Evolutionary conservation across 2,888 invertebrate genomes (phyloP), one percentile per base, ranked within the genome.

Genomic region (Deladenus siricidicola): DNA sequence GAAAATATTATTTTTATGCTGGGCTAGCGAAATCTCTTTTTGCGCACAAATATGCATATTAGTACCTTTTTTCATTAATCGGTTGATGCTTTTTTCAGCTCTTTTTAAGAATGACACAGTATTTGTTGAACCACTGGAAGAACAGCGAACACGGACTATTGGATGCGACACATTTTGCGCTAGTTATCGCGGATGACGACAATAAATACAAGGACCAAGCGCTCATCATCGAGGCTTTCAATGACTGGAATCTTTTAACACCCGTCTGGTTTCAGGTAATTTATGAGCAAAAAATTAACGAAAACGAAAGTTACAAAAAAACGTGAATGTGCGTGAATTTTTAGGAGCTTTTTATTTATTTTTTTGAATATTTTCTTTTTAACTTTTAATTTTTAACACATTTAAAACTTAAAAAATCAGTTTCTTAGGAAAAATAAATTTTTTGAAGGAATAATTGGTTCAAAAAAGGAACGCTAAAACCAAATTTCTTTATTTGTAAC

Each of bases 181-280:
- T 50, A 4, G 50, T 30, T 19, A 26, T 50, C 23, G 14, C 50
- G 8, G 29, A 50, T 30, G 29, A 50, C 3, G 50, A 50, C 50
- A 50, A 50, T 28, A 34, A 34, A 34, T 34, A 34, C 14, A 6
- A 34, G 6, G 39, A 69, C 28, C 67, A 71, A 56, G 61, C 47
- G 45, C 53, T 67, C 14, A 68, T 71, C 54, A 63, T 71, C 56
- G 60, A 67, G 21, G 63, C 62, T 4, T 68, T 71, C 56, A 67
- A 71, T 52, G 69, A 70, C 50, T 71, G 71, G 71, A 68, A 69
- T 19, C 65, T 71, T 28, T 62, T 71, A 30, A 69, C 66, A 3
- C 66, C 68, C 19, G 70, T 70, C n/a, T 71, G 71, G 71, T 71
- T 71, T 44, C 69, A 71, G 64, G 65, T 71, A 17, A 24, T 21